A percentile compares a stretch with the other conserved stretches of the same genome.
Evolutionary conservation across 2,113 vertebrate genomes (phyloP).

Genomic region (Ictalurus furcatus): DNA sequence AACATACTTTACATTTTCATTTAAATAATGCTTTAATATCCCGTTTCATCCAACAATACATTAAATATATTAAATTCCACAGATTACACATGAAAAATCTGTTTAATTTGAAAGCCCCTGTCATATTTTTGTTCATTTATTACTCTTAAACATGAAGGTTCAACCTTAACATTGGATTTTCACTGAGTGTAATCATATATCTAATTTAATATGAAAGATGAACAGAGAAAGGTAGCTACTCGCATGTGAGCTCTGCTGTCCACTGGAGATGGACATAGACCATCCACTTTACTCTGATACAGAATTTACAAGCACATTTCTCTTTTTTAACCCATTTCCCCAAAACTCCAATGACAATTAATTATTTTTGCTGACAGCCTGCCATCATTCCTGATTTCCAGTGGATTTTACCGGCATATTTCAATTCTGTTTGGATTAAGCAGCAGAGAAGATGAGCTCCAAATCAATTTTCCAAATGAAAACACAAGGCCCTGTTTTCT

Average conservation of each 20-base stretch:
- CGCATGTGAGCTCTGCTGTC: background rate
- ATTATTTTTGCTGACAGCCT: constrained; percentile 54
- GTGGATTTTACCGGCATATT: constrained; percentile 52
- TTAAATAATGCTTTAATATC: background rate
- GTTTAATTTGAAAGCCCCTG: too few species aligned
- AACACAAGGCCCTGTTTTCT: constrained; percentile 47
- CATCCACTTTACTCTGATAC: constrained; percentile 11
- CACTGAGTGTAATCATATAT: background rate
- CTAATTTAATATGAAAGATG: background rate
- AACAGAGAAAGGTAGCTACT: background rate
- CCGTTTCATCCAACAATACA: background rate
- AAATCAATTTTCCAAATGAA: constrained; percentile 58
- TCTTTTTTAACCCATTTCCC: constrained; percentile 48
- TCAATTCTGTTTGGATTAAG: constrained; percentile 57
- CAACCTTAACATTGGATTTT: background rate
- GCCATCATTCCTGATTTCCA: constrained; percentile 57
- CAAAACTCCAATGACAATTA: constrained; percentile 52
- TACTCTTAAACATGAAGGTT: background rate
- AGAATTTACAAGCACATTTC: constrained; percentile 29
- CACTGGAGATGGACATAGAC: constrained; percentile 18
- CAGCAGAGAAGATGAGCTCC: constrained; percentile 51
- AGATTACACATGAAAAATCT: background rate
- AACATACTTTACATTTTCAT: background rate
- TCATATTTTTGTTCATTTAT: background rate
- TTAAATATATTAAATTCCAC: background rate